A percentile compares a stretch with the other conserved stretches of the same genome.
Evolutionary conservation across 2,797 vertebrate genomes (phyloP).

Genomic region (Crypturellus tataupa): DNA sequence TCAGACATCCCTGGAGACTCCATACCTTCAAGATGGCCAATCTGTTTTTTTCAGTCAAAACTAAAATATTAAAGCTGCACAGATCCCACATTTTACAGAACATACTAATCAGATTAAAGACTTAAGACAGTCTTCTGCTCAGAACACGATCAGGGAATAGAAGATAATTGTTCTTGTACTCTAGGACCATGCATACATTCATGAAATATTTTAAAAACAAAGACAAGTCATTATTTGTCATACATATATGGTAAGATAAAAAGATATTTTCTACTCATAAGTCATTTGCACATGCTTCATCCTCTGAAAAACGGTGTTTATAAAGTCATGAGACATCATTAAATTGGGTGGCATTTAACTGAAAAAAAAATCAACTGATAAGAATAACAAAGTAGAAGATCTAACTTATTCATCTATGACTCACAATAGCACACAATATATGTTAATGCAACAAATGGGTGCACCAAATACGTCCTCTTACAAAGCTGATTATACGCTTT

Average conservation of each 20-base stretch:
- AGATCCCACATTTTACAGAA: not conserved
- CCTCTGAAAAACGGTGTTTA: not conserved
- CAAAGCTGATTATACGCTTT: constrained; percentile 65
- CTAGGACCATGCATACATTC: not conserved
- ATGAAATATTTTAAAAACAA: not conserved
- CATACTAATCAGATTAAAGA: constrained; percentile 55
- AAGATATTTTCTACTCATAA: not conserved
- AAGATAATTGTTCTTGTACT: not conserved
- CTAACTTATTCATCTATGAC: not conserved
- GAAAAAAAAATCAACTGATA: constrained; percentile 31
- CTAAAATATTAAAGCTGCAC: constrained; percentile 2
- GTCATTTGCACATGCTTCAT: not conserved
- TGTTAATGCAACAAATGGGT: not conserved
- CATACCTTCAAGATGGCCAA: not conserved
- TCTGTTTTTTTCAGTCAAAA: not conserved
- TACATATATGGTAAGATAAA: not conserved
- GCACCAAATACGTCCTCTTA: not conserved
- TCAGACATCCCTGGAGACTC: not conserved
- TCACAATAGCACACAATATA: not conserved
- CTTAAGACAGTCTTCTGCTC: constrained; percentile 9
- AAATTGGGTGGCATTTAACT: not conserved
- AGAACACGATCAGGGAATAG: constrained; percentile 13
- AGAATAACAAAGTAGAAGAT: not conserved
- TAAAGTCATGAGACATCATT: not conserved
- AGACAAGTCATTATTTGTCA: not conserved